Conservation (phyloP, 2,888 invertebrate species). For the Lapara coniferarum region DNA sequence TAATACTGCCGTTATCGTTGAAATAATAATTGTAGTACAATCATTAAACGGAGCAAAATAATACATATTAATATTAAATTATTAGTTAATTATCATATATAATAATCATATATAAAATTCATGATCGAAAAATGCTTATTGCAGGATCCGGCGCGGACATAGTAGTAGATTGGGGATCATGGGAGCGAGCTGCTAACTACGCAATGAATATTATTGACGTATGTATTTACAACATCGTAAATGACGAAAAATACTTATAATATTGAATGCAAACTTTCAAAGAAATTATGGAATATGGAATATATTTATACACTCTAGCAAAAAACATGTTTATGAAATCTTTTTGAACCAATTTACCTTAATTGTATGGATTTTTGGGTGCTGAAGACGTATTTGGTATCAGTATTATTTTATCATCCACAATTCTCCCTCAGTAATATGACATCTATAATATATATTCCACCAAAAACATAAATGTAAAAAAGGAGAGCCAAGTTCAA, state of each 20-base stretch:
- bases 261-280: too few relatives aligned
- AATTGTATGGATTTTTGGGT: not conserved
- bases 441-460: not conserved
- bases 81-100: too few relatives aligned
- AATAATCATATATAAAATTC: not conserved
- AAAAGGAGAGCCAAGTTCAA: too few relatives aligned
- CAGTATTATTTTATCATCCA: not conserved
- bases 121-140: not conserved
- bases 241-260: not conserved
- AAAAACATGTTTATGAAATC: not conserved
- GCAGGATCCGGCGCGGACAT: constrained; percentile 78
- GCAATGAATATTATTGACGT: constrained; percentile 85
- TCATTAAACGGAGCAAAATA: too few relatives aligned
- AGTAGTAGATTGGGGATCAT: constrained; percentile 77
- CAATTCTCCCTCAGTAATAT: not conserved
- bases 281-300: too few relatives aligned
- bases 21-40: too few relatives aligned
- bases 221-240: constrained; percentile 33
- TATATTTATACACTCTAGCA: not conserved
- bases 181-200: constrained; percentile 87
- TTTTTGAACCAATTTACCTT: not conserved
- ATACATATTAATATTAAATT: too few relatives aligned
- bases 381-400: not conserved
- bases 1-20: too few relatives aligned
- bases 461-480: too few relatives aligned